phyloP scores from a whole-genome alignment of 2,797 vertebrate species.

The Etheostoma nigrum region DNA sequence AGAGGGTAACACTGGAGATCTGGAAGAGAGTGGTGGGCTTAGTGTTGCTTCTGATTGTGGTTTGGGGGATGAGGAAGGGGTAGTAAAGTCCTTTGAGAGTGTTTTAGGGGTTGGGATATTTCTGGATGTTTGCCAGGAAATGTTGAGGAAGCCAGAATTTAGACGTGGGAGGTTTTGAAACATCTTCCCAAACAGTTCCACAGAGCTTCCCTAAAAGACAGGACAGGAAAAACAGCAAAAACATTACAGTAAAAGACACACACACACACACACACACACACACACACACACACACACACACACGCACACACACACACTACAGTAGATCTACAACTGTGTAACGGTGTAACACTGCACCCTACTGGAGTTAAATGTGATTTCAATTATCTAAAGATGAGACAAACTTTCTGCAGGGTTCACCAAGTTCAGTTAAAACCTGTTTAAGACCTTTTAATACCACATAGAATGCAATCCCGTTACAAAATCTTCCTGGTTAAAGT shows the following conservation, averaged over 20 bases:
- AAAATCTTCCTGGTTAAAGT: not conserved
- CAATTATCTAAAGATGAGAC: not conserved
- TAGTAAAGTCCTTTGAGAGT: slow-evolving; percentile 49
- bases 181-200: slow-evolving; percentile 76
- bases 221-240: slow-evolving; percentile 22
- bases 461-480: not conserved
- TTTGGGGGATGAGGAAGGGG: slow-evolving; percentile 48
- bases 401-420: not conserved
- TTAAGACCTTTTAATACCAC: not conserved
- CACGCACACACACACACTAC: not conserved
- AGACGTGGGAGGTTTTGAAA: slow-evolving; percentile 81
- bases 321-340: not conserved
- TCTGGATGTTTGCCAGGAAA: slow-evolving; percentile 63
- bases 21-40: slow-evolving; percentile 42
- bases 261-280: no score
- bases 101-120: slow-evolving; percentile 64
- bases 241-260: not conserved
- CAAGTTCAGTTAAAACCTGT: not conserved
- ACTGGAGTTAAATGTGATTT: slow-evolving; percentile 38
- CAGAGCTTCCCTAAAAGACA: slow-evolving; percentile 81
- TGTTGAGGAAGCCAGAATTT: slow-evolving; percentile 66
- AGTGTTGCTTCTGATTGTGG: slow-evolving; percentile 28
- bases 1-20: slow-evolving; percentile 40
- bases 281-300: no score
- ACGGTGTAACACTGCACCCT: slow-evolving; percentile 57